phyloP scores from a whole-genome alignment of 2,113 vertebrate genomes.

The Sturnira hondurensis region DNA sequence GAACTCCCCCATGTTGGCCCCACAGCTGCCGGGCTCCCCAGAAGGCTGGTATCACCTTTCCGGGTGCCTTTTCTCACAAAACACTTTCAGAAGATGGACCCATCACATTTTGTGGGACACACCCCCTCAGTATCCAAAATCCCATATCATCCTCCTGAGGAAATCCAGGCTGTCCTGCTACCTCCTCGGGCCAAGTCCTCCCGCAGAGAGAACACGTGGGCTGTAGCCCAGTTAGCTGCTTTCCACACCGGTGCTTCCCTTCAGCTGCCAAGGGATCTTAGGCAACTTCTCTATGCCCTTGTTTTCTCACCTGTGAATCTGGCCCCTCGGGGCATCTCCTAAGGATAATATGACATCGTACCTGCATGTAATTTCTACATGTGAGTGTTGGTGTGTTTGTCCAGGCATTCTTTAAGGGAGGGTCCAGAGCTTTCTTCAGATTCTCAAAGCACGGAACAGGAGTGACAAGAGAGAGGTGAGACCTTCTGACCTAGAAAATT shows the following conservation, averaged over 20 bases:
- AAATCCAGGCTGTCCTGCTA: neutral
- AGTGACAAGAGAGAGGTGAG: neutral
- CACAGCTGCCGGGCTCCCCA: neutral
- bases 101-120: neutral
- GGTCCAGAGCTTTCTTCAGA: neutral
- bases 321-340: neutral
- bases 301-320: neutral
- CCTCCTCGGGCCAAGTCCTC: neutral
- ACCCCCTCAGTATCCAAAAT: neutral
- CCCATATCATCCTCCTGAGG: neutral
- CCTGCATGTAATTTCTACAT: neutral
- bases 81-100: neutral
- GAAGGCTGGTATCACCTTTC: neutral
- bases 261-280: neutral
- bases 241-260: neutral
- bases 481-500: neutral
- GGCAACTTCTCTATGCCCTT: neutral
- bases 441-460: neutral
- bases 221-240: neutral
- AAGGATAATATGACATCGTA: neutral
- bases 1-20: neutral
- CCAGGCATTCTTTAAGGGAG: neutral
- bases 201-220: rapidly evolving
- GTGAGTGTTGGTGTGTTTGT: neutral
- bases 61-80: neutral